phyloP scores from a whole-genome alignment of 2,888 invertebrate species.

The Caenorhabditis panamensis region DNA sequence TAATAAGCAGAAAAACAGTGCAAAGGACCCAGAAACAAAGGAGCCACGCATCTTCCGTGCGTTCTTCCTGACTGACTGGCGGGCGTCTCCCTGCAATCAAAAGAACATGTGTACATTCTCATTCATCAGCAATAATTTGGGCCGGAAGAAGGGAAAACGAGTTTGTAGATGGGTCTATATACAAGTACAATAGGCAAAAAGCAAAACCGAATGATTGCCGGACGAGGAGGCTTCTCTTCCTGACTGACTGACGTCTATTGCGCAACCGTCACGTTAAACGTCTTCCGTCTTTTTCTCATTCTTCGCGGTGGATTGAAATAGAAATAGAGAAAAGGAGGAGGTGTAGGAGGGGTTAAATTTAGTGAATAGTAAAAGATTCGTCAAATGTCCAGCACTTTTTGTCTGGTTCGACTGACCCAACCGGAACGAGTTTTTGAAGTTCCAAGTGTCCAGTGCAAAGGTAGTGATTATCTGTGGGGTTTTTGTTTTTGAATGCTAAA shows the following conservation, averaged over 20 bases:
- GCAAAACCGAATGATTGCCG: constrained; percentile 32
- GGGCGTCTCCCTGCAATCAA: constrained; percentile 43
- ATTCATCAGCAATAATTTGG: constrained; percentile 58
- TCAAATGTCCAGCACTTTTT: no score
- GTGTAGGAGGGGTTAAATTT: no score
- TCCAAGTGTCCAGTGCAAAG: no score
- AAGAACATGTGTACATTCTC: constrained; percentile 53
- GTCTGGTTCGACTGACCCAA: no score
- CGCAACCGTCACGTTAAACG: background rate
- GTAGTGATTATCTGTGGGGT: no score
- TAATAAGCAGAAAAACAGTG: no score
- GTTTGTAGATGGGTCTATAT: constrained; percentile 33
- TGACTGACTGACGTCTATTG: no score
- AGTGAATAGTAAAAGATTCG: no score
- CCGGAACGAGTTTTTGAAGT: no score
- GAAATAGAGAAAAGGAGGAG: background rate
- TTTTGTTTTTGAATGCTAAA: no score
- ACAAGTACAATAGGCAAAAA: constrained; percentile 45
- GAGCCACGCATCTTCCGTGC: constrained; percentile 36
- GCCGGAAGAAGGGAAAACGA: constrained; percentile 20
- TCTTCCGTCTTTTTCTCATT: background rate
- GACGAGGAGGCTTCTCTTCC: background rate
- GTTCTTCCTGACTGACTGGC: constrained; percentile 27
- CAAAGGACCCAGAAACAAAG: no score
- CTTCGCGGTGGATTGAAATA: no score